A percentile compares a stretch with the other conserved stretches of the same genome.
Conservation (phyloP, 1,140 invertebrate species). For the Sesamia nonagrioides region DNA sequence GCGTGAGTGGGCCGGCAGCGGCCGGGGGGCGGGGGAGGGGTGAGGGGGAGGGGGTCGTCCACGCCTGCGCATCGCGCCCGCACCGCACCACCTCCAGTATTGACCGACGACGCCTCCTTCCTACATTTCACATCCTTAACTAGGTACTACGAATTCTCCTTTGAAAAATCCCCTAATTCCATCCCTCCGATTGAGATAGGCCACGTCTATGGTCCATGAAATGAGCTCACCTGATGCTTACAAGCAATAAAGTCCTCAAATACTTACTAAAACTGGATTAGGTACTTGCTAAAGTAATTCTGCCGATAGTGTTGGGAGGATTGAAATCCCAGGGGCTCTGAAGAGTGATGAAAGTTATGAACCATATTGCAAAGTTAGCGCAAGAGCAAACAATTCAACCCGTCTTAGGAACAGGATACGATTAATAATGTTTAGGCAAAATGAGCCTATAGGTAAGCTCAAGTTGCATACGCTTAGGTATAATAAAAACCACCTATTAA, state of each 20-base stretch:
- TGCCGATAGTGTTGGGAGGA: not conserved
- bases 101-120: constrained; percentile 86
- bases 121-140: constrained; percentile 86
- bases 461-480: not conserved
- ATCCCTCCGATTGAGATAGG: constrained; percentile 74
- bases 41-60: constrained; percentile 58
- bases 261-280: constrained; percentile 24
- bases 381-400: constrained; percentile 13
- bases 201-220: constrained; percentile 69
- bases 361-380: constrained; percentile 28
- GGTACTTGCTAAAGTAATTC: constrained; percentile 10
- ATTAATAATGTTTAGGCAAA: not conserved
- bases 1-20: constrained; percentile 74
- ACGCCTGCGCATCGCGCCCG: constrained; percentile 79
- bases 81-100: constrained; percentile 84
- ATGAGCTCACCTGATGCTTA: constrained; percentile 46
- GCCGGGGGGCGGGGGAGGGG: constrained; percentile 63
- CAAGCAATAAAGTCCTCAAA: constrained; percentile 39
- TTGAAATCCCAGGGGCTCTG: constrained; percentile 21
- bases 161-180: constrained; percentile 83
- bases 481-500: not conserved
- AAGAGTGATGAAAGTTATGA: constrained; percentile 9
- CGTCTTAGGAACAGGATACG: not conserved
- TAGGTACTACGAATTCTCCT: constrained; percentile 81
- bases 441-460: not conserved